Base-by-base conservation (phyloP, 2,113 vertebrate species). In the Myotis brandtii region DNA sequence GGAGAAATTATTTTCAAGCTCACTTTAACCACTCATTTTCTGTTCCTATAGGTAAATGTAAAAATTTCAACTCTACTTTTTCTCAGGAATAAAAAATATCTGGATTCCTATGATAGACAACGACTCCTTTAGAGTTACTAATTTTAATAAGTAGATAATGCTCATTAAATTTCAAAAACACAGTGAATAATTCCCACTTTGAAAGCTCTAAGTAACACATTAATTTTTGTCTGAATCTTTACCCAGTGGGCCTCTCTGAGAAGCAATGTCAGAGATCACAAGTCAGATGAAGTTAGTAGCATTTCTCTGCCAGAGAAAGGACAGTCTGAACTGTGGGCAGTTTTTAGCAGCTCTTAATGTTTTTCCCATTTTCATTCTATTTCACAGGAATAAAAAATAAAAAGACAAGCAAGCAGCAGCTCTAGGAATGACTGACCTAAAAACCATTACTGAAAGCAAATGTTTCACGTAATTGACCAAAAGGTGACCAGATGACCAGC, bases 301-400 rank as follows among this genome's bases (percentile, higher is more conserved):
- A 6, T 93, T 75, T 40, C 16, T 67, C 93, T 81, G 16, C 87
- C 77, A 85, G 77, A 93, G 6, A 88, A 81, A 86, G 9, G 20
- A 82, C 34, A 79, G 9, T 52, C 37, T 50, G 17, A 66, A 46
- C 5, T 76, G 5, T 34, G 34, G 10, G n/a, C n/a, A 80, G 17
- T 14, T 84, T 91, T 85, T 76, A 85, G 72, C 30, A 85, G 17
- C 46, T 27, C 52, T 43, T 94, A 48, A 73, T 64, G 73, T 13
- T 77, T 85, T 93, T 86, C 14, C 1, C 13, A 9, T 72, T 32
- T 70, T 85, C 25, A 34, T 70, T 77, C 30, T 69, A 11, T 70
- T 86, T 89, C 59, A 86, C 16, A 48, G 25, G 25, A 59, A 56
- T 27, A 6, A 83, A 73, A 11, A 86, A n/a, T 1, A 46, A 5